Base-by-base conservation (phyloP, 2,797 vertebrate genomes). In the Hydrophis major region DNA sequence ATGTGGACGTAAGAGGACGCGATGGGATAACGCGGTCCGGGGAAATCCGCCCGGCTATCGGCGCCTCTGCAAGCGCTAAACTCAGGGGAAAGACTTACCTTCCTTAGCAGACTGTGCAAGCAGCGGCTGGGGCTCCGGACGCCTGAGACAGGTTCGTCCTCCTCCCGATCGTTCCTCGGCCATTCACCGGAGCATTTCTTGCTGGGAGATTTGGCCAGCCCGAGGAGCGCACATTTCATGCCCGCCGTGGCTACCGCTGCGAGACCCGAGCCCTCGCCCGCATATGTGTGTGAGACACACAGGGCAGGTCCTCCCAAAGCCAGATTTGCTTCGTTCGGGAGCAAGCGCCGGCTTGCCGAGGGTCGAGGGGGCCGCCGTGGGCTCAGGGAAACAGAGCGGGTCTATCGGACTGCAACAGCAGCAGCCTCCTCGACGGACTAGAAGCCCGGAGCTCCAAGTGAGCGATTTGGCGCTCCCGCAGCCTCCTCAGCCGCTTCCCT, bases 111-210 rank as follows among this genome's bases (percentile, higher is more conserved):
- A 12, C 55, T 25, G 53, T 86, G 78, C 92, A 53, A 50, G 90
- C 32, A 66, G 56, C 61, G 91, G 59, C 88, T 55, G n/a, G 83
- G 86, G 83, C 92, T 88, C 10, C 89, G 20, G 5, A 89, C 42
- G 7, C 42, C 78, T 6, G 27, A 32, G 11, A 61, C 87, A 2
- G 94, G 94, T 53, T 94, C 95, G 90, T 95, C 95, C 83, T 94
- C 95, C 89, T 88, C 93, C 92, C 93, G 27, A 2, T 86, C 86
- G 27, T 22, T 32, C 53, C 37, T n/a, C 0, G 66, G 89, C 93
- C 69, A 63, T 83, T 90, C 93, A 37, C 12, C 66, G 6, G 86
- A 86, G 28, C 91, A 60, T 90, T 27, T 92, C 89, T 66, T 90
- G 91, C 86, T 56, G 50, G 93, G 89, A 1, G 86, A 57, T 56